Evolutionary conservation across 2,113 vertebrate species (phyloP), one percentile per base, ranked within the genome.

Genomic region (Orthonyx spaldingii): DNA sequence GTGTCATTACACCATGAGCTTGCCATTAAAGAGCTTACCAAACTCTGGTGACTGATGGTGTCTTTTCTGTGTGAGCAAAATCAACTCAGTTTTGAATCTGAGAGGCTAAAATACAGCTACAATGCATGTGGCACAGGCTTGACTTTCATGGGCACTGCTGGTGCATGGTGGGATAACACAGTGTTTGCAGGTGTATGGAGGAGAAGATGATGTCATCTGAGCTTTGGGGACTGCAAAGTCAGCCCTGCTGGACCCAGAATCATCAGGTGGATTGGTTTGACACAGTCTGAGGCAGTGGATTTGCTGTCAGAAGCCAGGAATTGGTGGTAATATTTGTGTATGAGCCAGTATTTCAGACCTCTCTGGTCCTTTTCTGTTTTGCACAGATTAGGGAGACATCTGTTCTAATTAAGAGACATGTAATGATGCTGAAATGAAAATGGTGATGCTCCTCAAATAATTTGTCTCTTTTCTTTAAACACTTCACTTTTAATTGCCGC

Each of bases 1-100:
- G 84, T 95, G 91, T 91, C 41, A n/a, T 97, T 93, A 87, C 74
- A 90, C 78, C 52, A 26, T 39, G 35, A 77, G 87, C 92, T 97
- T 97, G 96, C 95, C 95, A 98, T 98, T 98, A 98, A 97, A 98
- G 93, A 97, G 78, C 91, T 97, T 97, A 74, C 88, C 77, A 84
- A 92, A 96, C 82, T 68, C 60, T 83, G 59, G 33, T 76, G 95
- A 32, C 33, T 46, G 49, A 49, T 59, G 53, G 81, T 50, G 71
- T 97, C 72, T 89, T 97, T 87, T 76, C 50, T 92, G 37, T 85
- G 46, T 72, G 65, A 83, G 37, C 35, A 76, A 90, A 75, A 69
- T 60, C 26, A 90, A 20, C 39, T 53, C 14, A 35, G 22, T 0
- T 77, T 39, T 56, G 35, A 49, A 56, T 64, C 44, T 37, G 49